Evolutionary conservation across 2,888 invertebrate species (phyloP), one percentile per base, ranked within the genome.

Genomic region (Polydesmus complanatus): DNA sequence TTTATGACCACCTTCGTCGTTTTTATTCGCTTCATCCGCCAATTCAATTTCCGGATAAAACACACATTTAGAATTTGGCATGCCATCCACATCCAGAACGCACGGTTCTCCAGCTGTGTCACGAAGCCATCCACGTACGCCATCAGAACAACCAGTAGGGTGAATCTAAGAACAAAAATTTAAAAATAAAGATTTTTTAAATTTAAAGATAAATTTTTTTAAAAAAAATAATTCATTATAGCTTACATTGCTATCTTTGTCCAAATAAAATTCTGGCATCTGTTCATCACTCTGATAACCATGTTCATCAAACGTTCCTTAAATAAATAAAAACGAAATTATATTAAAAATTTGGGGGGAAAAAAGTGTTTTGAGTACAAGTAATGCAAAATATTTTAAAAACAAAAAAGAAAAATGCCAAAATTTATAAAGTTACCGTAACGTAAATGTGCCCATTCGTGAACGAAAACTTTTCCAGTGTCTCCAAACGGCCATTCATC

Each of bases 381-480:
- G n/a, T n/a, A n/a, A n/a, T n/a, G n/a, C n/a, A n/a, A 37, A 37
- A 37, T 37, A 37, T 37, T n/a, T n/a, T n/a, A n/a, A n/a, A n/a
- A n/a, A n/a, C n/a, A n/a, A n/a, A n/a, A 37, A 5, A 37, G 5
- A 5, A 37, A 37, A 37, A 37, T 14, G 14, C 14, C 14, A 37
- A 37, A n/a, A n/a, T n/a, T n/a, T n/a, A n/a, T n/a, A n/a, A n/a
- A n/a, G n/a, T n/a, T n/a, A 11, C 70, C 70, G 58, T 69, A 70
- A 5, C 69, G 65, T 8, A 67, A 64, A 49, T 69, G 69, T 1
- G 69, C 68, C 69, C 69, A 70, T 62, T 70, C 69, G 47, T 69
- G 69, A 0, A 69, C 67, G 25, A 70, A 59, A 27, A 67, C 65
- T 53, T 64, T 63, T 2, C 51, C 63, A 11, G 59, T 52, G 21